These are phyloP conservation scores for Chelonus insularis DNA, from an alignment of 1,140 invertebrate species.

Conservation along the genomic window DNA sequence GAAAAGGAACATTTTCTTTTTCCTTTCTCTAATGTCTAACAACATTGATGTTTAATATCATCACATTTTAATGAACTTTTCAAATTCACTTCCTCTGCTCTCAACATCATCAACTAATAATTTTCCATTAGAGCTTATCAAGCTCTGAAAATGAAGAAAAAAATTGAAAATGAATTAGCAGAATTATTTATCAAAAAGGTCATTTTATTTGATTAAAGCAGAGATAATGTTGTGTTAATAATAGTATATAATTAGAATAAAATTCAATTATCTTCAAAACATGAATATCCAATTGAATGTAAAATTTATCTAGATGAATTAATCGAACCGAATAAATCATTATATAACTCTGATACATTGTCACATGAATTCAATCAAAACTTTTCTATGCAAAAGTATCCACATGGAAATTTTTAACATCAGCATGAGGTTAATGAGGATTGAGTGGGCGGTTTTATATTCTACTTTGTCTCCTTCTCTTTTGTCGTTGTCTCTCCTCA, in stretches of 20 bases:
- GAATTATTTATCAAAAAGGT: too few relatives aligned
- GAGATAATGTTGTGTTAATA: too few relatives aligned
- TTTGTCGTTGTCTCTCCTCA: conserved; percentile 3
- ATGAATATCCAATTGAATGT: not conserved
- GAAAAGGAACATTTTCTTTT: too few relatives aligned
- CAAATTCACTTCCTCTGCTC: too few relatives aligned
- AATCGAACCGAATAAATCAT: not conserved
- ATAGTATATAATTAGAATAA: not conserved
- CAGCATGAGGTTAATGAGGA: conserved; percentile 10
- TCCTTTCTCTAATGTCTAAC: too few relatives aligned
- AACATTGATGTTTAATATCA: too few relatives aligned
- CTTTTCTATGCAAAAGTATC: not conserved
- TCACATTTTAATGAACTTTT: too few relatives aligned
- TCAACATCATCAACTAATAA: too few relatives aligned
- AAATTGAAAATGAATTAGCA: too few relatives aligned
- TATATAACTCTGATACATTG: not conserved
- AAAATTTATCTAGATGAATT: not conserved
- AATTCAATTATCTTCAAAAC: not conserved
- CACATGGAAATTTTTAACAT: not conserved
- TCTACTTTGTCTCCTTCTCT: conserved; percentile 7
- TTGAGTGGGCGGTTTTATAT: conserved; percentile 20
- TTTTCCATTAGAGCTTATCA: too few relatives aligned
- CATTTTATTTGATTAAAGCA: too few relatives aligned
- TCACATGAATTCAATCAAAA: conserved; percentile 5
- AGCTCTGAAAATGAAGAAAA: too few relatives aligned